Evolutionary conservation across 2,113 vertebrate genomes (phyloP).

Genomic region (Chauna torquata): DNA sequence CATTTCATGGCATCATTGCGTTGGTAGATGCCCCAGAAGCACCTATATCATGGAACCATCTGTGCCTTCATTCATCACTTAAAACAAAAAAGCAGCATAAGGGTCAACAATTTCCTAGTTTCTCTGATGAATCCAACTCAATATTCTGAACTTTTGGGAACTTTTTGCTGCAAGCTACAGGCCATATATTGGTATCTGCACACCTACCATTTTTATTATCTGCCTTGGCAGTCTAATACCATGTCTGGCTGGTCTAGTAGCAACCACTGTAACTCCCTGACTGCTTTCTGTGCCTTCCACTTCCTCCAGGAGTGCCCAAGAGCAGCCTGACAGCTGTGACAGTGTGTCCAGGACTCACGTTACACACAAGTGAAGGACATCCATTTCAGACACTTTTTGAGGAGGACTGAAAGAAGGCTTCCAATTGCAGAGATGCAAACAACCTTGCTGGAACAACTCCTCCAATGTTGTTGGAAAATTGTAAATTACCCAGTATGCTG

Average conservation of each 20-base stretch:
- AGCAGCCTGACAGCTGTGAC: neutral
- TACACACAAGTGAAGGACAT: neutral
- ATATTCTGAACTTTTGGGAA: neutral
- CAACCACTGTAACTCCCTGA: neutral
- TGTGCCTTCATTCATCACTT: neutral
- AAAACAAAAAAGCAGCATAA: neutral
- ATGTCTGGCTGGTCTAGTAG: neutral
- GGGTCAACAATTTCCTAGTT: neutral
- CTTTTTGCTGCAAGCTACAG: neutral
- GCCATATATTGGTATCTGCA: neutral
- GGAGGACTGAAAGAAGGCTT: neutral
- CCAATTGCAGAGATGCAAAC: neutral
- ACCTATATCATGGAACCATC: slow-evolving; percentile 12
- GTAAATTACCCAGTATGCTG: neutral
- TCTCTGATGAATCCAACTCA: neutral
- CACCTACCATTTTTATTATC: neutral
- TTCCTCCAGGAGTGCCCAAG: neutral
- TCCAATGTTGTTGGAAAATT: neutral
- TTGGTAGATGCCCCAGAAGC: neutral
- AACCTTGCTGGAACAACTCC: neutral
- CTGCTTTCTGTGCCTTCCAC: neutral
- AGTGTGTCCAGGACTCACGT: neutral
- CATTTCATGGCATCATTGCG: neutral
- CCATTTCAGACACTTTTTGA: neutral
- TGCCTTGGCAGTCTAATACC: neutral